phyloP scores from a whole-genome alignment of 1,140 invertebrate genomes.

The Drosophila serrata region DNA sequence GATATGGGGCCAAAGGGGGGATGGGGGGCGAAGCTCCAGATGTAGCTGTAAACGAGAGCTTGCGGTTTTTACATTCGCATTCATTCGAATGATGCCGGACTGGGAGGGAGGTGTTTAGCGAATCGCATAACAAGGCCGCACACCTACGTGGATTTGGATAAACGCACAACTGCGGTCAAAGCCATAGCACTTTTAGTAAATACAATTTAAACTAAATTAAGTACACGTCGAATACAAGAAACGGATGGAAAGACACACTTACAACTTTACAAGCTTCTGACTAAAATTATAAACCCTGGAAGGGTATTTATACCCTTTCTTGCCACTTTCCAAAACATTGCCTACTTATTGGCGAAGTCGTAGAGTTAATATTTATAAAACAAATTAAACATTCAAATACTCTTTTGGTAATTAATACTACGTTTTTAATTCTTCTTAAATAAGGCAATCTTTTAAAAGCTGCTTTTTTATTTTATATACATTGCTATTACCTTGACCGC shows the following conservation, averaged over 20 bases:
- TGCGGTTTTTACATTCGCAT: slow-evolving; percentile 56
- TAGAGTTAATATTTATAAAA: background rate
- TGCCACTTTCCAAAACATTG: background rate
- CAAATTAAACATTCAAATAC: background rate
- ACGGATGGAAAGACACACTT: too few relatives aligned
- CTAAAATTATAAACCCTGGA: too few relatives aligned
- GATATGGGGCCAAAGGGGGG: slow-evolving; percentile 4
- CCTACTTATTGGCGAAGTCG: background rate
- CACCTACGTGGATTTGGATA: slow-evolving; percentile 32
- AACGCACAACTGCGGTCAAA: background rate
- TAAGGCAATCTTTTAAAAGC: background rate
- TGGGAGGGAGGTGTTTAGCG: slow-evolving; percentile 31
- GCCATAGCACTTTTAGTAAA: background rate
- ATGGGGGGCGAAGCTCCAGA: slow-evolving; percentile 1
- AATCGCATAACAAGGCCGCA: slow-evolving; percentile 37
- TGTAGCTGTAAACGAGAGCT: slow-evolving; percentile 42
- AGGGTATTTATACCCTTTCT: too few relatives aligned
- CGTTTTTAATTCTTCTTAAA: background rate
- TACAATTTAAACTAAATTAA: too few relatives aligned
- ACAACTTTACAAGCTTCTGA: too few relatives aligned
- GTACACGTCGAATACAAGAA: too few relatives aligned
- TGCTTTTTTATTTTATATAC: background rate
- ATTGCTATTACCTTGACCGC: slow-evolving; percentile 5
- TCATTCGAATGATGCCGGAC: slow-evolving; percentile 13
- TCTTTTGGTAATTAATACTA: background rate